Conservation (phyloP, 2,113 vertebrate species). For the Phoxinus phoxinus region DNA sequence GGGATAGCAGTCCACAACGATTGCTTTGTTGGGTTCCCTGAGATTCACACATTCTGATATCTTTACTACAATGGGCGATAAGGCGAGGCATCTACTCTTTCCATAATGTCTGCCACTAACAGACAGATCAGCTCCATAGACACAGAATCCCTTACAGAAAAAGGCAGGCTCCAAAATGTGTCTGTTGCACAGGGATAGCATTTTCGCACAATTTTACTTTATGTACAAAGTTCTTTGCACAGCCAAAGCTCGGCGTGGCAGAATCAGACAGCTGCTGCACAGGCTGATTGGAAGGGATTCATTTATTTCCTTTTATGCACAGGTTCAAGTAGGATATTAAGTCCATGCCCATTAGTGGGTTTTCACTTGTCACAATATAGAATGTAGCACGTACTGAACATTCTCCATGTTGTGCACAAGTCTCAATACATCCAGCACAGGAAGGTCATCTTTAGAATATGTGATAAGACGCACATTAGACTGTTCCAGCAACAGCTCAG, state of each 20-base stretch:
- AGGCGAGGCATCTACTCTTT: background rate
- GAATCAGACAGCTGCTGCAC: background rate
- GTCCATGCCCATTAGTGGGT: background rate
- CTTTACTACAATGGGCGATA: too few relatives aligned
- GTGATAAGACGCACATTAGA: background rate
- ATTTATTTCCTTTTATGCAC: background rate
- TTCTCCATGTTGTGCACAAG: background rate
- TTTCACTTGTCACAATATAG: background rate
- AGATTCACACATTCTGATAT: conserved; percentile 45
- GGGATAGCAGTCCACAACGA: conserved; percentile 19
- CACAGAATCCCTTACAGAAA: conserved; percentile 33
- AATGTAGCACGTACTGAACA: background rate
- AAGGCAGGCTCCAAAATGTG: background rate
- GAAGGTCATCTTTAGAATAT: background rate
- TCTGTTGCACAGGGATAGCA: background rate
- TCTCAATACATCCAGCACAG: background rate
- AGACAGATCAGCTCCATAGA: conserved; percentile 18
- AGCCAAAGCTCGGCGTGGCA: background rate
- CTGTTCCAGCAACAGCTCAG: background rate
- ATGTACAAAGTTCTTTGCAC: conserved; percentile 43
- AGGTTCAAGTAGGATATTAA: background rate
- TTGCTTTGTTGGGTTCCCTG: conserved; percentile 47
- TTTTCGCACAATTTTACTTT: conserved; percentile 10
- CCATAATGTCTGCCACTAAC: conserved; percentile 26
- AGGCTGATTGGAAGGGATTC: background rate